Evolutionary conservation across 2,113 vertebrate species (phyloP).

Genomic region (Chinchilla lanigera): DNA sequence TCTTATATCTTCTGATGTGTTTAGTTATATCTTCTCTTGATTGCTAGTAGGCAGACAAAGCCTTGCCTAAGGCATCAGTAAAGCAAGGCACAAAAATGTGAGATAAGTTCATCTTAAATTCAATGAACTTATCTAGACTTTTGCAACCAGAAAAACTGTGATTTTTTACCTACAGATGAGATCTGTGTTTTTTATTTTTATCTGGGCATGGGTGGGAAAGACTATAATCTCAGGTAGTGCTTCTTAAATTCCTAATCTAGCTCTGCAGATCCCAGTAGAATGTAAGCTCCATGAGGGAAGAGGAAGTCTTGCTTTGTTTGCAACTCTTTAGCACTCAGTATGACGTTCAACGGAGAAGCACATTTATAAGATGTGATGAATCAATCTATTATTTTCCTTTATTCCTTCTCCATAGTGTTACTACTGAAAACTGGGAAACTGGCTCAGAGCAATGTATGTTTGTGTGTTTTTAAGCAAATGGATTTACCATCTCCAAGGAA

Average conservation of each 20-base stretch:
- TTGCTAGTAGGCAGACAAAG: background rate
- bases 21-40: background rate
- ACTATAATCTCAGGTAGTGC: background rate
- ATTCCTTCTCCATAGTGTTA: background rate
- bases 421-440: constrained; percentile 21
- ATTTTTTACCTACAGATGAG: background rate
- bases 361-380: background rate
- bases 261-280: background rate
- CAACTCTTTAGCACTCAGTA: background rate
- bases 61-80: background rate
- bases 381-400: background rate
- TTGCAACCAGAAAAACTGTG: background rate
- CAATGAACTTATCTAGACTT: background rate
- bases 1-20: background rate
- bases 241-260: background rate
- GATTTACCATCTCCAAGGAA: constrained; percentile 27
- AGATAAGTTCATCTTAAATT: background rate
- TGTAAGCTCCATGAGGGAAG: background rate
- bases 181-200: background rate
- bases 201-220: background rate
- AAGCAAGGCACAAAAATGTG: background rate
- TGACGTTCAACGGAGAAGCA: background rate
- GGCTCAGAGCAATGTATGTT: background rate
- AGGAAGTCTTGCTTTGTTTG: constrained; percentile 1
- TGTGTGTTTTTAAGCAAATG: constrained; percentile 37